Evolutionary conservation across 1,140 invertebrate species (phyloP).

Genomic region (Sinonovacula constricta): DNA sequence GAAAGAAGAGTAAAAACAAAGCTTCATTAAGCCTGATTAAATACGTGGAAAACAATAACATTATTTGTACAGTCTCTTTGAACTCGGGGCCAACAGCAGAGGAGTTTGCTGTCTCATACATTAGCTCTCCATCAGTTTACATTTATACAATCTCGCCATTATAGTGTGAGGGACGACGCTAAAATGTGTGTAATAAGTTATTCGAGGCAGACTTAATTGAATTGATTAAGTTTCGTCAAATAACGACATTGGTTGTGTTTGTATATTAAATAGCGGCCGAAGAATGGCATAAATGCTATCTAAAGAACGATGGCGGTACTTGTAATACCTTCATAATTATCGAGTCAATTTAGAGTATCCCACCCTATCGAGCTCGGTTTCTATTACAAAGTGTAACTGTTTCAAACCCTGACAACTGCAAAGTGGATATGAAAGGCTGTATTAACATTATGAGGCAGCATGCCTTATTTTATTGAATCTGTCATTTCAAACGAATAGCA

Average conservation of each 20-base stretch:
- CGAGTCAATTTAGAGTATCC: constrained; percentile 47
- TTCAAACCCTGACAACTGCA: constrained; percentile 37
- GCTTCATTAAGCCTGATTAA: constrained; percentile 35
- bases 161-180: constrained; percentile 37
- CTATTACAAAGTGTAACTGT: constrained; percentile 44
- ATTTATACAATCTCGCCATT: constrained; percentile 21
- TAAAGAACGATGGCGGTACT: constrained; percentile 20
- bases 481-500: too few species aligned
- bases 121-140: constrained; percentile 26
- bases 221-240: constrained; percentile 58
- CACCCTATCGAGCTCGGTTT: constrained; percentile 37
- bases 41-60: constrained; percentile 37
- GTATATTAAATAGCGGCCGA: constrained; percentile 43
- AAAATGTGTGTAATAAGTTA: constrained; percentile 54
- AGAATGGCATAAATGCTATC: constrained; percentile 46
- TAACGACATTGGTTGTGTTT: constrained; percentile 48
- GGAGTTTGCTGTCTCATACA: constrained; percentile 16
- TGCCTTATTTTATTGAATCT: too few species aligned
- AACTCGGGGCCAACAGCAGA: background rate
- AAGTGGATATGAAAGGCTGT: background rate
- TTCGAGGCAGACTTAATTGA: constrained; percentile 48
- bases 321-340: constrained; percentile 45
- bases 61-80: constrained; percentile 29
- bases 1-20: constrained; percentile 24
- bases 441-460: too few species aligned